Evolutionary conservation across 1,140 invertebrate species (phyloP).

Genomic region (Platorchestia sp.): DNA sequence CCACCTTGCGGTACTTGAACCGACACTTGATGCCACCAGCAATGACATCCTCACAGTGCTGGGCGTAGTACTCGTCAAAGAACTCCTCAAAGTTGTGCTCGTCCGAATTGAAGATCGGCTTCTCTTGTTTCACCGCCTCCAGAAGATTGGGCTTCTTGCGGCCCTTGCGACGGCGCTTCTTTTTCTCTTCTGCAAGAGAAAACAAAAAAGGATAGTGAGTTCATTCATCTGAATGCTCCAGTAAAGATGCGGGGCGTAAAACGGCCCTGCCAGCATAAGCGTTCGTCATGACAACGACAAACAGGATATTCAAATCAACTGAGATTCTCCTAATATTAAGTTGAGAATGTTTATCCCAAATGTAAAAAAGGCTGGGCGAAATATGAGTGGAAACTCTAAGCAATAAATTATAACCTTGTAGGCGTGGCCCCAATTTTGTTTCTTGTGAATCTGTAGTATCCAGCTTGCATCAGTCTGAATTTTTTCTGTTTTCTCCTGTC

Average conservation of each 20-base stretch:
- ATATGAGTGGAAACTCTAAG: no score
- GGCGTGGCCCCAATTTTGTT: no score
- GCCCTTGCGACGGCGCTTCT: not conserved
- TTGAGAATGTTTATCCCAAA: no score
- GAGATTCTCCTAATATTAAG: no score
- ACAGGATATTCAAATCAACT: no score
- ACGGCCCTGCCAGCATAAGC: not conserved
- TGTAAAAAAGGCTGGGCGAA: no score
- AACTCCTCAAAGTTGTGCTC: conserved; percentile 34
- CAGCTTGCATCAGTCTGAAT: no score
- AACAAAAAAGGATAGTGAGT: not conserved
- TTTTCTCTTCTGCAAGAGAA: conserved; percentile 42
- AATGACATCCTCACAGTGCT: conserved; percentile 34
- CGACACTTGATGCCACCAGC: conserved; percentile 44
- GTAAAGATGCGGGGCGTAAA: not conserved
- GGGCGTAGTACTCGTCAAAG: conserved; percentile 39
- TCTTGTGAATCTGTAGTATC: no score
- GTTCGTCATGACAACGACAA: not conserved
- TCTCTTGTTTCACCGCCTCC: not conserved
- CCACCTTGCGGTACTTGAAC: conserved; percentile 14
- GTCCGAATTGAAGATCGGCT: not conserved
- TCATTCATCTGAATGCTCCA: no score
- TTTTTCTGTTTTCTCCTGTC: no score
- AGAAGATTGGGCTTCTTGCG: conserved; percentile 21
- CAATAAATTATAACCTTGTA: no score